Evolutionary conservation across 2,113 vertebrate species (phyloP), one percentile per base, ranked within the genome.

Genomic region (Stomatorhinus ivindoensis): DNA sequence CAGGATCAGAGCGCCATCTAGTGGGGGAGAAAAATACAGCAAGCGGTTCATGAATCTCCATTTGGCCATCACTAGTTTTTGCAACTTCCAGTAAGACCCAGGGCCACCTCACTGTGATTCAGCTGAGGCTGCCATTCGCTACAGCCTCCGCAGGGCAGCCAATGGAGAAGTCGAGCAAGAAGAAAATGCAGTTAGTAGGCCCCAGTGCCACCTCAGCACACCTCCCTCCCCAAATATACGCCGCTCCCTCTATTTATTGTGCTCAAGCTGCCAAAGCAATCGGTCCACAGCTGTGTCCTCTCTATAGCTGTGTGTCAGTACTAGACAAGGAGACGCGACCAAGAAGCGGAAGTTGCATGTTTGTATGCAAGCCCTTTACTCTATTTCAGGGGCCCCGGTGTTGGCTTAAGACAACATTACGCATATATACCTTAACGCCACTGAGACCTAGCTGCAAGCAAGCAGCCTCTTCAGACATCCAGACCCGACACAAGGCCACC

Each of bases 231-330:
- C 2, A 1, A 90, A 91, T 92, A 93, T 89, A 93, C 93, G 91
- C 93, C 89, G 92, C 92, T 93, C 92, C 90, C 90, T 91, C 15
- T 76, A 69, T 92, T 90, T 91, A 94, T 95, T 95, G 93, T 95
- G 93, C 44, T 0, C 88, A 87, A 93, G 92, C 92, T 94, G 93
- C 92, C 93, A 93, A 93, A 93, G 95, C 92, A 93, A 94, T 93
- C 93, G 91, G 93, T 93, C 91, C 93, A 94, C 93, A 95, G 89
- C 90, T 95, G 93, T 93, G 92, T 93, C 93, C 89, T 92, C 92
- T 93, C 90, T 92, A 92, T 93, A 94, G 93, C 92, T 90, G 91
- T 92, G 93, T 94, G 94, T 95, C 95, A 93, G 92, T 90, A 91
- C 93, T 94, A 95, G 95, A 94, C 91, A 92, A 86, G 91, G 90